Evolutionary conservation across 2,797 vertebrate genomes (phyloP).

Genomic region (Chelon labrosus): DNA sequence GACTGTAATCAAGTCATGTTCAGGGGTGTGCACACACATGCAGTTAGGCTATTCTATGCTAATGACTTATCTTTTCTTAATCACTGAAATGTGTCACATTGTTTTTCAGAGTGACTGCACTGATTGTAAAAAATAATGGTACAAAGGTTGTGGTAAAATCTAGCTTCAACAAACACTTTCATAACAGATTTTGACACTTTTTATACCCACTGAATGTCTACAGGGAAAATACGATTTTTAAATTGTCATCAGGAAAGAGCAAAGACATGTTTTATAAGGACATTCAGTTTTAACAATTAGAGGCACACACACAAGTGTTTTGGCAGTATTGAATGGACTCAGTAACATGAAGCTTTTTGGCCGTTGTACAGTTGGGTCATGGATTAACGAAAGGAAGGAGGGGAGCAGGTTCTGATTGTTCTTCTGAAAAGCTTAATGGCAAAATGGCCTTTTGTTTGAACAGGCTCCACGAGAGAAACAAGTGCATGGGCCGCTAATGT

Average conservation of each 20-base stretch:
- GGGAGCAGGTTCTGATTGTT: constrained; percentile 7
- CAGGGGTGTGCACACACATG: too few relatives aligned
- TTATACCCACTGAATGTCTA: not conserved
- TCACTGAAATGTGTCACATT: too few relatives aligned
- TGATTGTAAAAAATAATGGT: too few relatives aligned
- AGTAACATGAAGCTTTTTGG: constrained; percentile 8
- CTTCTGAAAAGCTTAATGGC: constrained; percentile 46
- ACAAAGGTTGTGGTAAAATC: too few relatives aligned
- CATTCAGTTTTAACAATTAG: not conserved
- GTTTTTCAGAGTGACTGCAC: too few relatives aligned
- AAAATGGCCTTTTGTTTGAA: constrained; percentile 52
- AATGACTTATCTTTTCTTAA: too few relatives aligned
- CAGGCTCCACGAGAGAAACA: constrained; percentile 32
- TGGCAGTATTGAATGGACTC: not conserved
- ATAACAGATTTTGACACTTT: too few relatives aligned
- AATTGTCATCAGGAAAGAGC: not conserved
- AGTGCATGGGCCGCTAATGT: constrained; percentile 25
- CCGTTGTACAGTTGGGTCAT: not conserved
- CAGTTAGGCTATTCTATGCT: too few relatives aligned
- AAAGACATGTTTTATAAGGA: not conserved
- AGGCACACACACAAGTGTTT: not conserved
- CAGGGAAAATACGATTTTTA: not conserved
- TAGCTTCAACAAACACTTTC: too few relatives aligned
- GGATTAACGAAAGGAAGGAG: not conserved
- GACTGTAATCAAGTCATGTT: too few relatives aligned